These are phyloP conservation scores for Orestias chungarensis DNA, from an alignment of 2,797 vertebrate genomes.

Conservation along the genomic window DNA sequence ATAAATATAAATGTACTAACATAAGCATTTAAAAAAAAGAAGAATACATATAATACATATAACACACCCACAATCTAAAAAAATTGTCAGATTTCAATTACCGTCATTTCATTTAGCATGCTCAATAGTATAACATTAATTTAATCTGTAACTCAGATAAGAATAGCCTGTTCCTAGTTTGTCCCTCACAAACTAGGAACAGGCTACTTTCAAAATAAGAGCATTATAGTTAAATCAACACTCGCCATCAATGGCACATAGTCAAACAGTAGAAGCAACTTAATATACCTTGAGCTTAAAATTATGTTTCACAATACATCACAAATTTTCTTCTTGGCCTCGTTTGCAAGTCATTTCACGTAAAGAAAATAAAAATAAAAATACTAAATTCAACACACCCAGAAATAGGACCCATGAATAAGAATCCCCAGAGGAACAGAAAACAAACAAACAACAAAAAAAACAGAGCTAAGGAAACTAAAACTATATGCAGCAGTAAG, in stretches of 20 bases:
- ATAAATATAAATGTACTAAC: not conserved
- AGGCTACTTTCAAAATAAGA: not conserved
- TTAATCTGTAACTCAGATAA: not conserved
- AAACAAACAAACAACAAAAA: no score
- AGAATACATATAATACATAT: no score
- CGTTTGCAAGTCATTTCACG: conserved; percentile 18
- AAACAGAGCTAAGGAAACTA: conserved; percentile 33
- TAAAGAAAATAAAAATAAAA: no score
- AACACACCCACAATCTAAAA: no score
- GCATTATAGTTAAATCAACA: not conserved
- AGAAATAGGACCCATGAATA: conserved; percentile 15
- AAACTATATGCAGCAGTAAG: conserved; percentile 37
- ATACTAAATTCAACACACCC: conserved; percentile 12
- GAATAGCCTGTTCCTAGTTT: not conserved
- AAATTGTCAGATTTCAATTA: no score
- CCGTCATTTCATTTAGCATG: no score
- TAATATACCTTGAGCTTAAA: conserved; percentile 46
- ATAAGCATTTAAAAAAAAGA: no score
- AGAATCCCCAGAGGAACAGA: conserved; percentile 32
- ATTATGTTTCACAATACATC: conserved; percentile 45
- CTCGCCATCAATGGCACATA: no score
- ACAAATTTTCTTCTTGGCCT: conserved; percentile 38
- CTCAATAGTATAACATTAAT: not conserved
- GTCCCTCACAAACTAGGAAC: not conserved
- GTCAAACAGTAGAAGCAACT: no score